Conservation (phyloP, 2,113 vertebrate species). For the Probosciger aterrimus region DNA sequence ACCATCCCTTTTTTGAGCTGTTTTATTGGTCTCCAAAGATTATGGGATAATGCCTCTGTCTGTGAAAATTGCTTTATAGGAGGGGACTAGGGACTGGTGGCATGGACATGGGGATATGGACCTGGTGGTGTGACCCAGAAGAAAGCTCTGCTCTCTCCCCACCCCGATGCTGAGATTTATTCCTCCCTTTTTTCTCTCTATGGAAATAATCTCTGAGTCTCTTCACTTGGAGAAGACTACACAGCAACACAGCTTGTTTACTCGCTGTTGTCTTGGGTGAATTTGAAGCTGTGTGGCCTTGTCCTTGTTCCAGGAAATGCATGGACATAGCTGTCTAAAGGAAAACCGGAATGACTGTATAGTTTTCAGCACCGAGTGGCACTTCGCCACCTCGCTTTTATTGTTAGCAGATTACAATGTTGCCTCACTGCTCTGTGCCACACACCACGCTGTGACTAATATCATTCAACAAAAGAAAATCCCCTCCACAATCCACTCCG, state of each 20-base stretch:
- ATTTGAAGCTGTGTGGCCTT: slow-evolving; percentile 66
- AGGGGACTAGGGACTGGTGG: background rate
- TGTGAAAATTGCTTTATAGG: background rate
- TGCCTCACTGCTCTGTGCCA: slow-evolving; percentile 42
- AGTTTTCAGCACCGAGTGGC: slow-evolving; percentile 3
- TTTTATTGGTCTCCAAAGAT: background rate
- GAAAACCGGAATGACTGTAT: slow-evolving; percentile 18
- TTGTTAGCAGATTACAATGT: background rate
- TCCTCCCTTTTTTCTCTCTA: background rate
- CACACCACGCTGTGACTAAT: slow-evolving; percentile 27
- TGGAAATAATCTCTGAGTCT: background rate
- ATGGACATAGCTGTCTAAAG: slow-evolving; percentile 16
- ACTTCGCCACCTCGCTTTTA: slow-evolving; percentile 44
- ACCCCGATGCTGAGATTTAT: background rate
- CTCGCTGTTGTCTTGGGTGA: background rate
- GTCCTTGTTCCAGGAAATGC: slow-evolving; percentile 42
- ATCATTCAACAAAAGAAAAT: background rate
- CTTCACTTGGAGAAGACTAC: background rate
- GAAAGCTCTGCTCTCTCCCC: background rate
- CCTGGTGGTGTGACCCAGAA: background rate
- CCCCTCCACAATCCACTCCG: background rate
- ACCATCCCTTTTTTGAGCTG: background rate
- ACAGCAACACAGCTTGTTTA: slow-evolving; percentile 38
- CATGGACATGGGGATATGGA: background rate
- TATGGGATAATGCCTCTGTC: background rate